Base-by-base conservation (phyloP, 2,888 invertebrate species). In the Cetonia aurata region DNA sequence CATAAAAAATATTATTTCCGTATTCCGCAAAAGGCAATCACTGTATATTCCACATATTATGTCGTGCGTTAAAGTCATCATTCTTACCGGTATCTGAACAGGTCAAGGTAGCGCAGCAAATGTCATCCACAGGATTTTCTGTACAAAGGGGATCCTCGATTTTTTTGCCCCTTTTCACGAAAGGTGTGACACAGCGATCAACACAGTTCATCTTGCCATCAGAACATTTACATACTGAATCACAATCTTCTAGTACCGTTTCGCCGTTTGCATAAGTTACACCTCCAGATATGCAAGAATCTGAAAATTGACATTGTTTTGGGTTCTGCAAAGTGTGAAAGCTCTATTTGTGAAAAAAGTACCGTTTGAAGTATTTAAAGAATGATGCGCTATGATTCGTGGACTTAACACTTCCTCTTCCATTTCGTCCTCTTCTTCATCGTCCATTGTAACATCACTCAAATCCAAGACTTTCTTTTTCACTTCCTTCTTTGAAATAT, bases 391-490 rank as follows among this genome's bases (percentile, higher is more conserved):
- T 37, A 65, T 1, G 17, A 65, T 12, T n/a, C 48, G 50, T 15
- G 37, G 50, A 13, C 44, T 41, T 8, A 67, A 44, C 48, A 19
- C 17, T 33, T 67, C 71, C 41, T 57, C 67, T 10, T 75, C 60
- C 73, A 78, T 75, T 37, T 75, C 76, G 78, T 77, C 83, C 62
- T 86, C 86, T 12, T 90, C 92, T 62, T 92, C 89, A 72, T 88
- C 88, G 76, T 92, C 91, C 86, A 94, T 89, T 77, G 89, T 93
- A 17, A 94, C 92, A 82, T 94, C 92, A 80, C 93, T 93, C n/a
- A 94, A 85, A 82, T 93, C 93, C 44, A 86, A 83, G 48, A 86
- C 70, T 53, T 74, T 72, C 46, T 66, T 69, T 1, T 71, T 71
- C 6, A 76, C 73, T n/a, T 69, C 52, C 12, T 50, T 65, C 1